Conservation (phyloP, 1,140 invertebrate species). For the Bombus cullumanus region DNA sequence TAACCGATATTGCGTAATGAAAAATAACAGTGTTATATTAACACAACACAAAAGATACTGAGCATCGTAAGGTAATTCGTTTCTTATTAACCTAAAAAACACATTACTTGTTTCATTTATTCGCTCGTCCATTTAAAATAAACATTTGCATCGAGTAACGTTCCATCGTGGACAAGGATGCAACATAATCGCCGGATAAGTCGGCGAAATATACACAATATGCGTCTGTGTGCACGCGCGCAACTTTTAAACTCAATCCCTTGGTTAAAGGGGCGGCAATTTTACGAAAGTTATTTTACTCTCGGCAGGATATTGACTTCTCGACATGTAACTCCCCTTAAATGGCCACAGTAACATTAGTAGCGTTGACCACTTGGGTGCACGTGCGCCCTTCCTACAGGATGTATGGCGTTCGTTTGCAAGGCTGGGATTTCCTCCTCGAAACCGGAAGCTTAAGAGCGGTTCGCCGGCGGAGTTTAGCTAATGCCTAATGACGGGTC, state of each 20-base stretch:
- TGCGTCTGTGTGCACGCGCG: background rate
- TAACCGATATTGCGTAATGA: background rate
- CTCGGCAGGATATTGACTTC: constrained; percentile 46
- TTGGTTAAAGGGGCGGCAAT: constrained; percentile 22
- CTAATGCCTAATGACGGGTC: constrained; percentile 72
- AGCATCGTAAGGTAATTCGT: background rate
- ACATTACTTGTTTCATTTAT: background rate
- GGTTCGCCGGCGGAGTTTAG: constrained; percentile 53
- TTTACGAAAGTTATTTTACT: constrained; percentile 39
- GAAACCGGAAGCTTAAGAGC: constrained; percentile 68
- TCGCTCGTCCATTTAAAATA: background rate
- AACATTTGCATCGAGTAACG: background rate
- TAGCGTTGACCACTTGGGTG: constrained; percentile 42
- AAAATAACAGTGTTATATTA: background rate
- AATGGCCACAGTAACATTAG: constrained; percentile 56
- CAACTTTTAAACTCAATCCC: constrained; percentile 18
- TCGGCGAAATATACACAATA: background rate
- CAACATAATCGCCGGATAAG: background rate
- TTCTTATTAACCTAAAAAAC: background rate
- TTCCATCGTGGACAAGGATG: background rate
- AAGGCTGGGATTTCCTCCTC: constrained; percentile 64
- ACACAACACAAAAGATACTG: background rate
- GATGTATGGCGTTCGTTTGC: constrained; percentile 51
- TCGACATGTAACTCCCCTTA: constrained; percentile 44
- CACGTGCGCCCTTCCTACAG: constrained; percentile 50